A percentile compares a stretch with the other conserved stretches of the same genome.
phyloP scores from a whole-genome alignment of 1,140 invertebrate species.

The Dysdera silvatica region DNA sequence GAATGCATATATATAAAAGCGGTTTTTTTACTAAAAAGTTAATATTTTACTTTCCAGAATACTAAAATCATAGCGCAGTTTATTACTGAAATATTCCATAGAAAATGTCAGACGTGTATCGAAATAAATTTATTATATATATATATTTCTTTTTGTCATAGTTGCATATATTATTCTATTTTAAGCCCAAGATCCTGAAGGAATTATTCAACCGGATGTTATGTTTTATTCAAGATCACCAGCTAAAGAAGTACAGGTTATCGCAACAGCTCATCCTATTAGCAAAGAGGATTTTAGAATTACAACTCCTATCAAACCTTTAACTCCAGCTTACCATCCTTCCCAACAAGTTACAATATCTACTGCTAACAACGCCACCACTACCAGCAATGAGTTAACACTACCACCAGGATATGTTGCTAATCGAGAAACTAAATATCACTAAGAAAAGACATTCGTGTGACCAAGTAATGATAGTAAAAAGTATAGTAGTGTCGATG shows the following conservation, averaged over 20 bases:
- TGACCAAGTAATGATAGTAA: too few relatives aligned
- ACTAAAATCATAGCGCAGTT: too few relatives aligned
- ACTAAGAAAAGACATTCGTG: too few relatives aligned
- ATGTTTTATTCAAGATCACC: not conserved
- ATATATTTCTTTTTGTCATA: too few relatives aligned
- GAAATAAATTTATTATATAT: too few relatives aligned
- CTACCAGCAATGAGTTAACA: not conserved
- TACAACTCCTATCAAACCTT: not conserved
- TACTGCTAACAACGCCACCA: not conserved
- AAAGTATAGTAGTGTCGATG: too few relatives aligned
- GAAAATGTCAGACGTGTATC: too few relatives aligned
- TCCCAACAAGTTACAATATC: not conserved
- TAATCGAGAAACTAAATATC: not conserved
- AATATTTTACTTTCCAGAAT: too few relatives aligned
- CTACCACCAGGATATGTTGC: not conserved
- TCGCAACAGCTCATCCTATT: not conserved
- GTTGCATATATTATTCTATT: too few relatives aligned
- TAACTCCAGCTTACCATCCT: not conserved
- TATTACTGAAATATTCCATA: too few relatives aligned
- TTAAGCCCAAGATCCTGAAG: not conserved
- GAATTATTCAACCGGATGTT: constrained; percentile 1
- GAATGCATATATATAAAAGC: too few relatives aligned
- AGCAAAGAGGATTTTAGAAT: not conserved
- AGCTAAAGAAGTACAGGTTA: not conserved
- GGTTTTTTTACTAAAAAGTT: too few relatives aligned